Base-by-base conservation (phyloP, 1,140 invertebrate genomes). In the Drosophila chauvacae region DNA sequence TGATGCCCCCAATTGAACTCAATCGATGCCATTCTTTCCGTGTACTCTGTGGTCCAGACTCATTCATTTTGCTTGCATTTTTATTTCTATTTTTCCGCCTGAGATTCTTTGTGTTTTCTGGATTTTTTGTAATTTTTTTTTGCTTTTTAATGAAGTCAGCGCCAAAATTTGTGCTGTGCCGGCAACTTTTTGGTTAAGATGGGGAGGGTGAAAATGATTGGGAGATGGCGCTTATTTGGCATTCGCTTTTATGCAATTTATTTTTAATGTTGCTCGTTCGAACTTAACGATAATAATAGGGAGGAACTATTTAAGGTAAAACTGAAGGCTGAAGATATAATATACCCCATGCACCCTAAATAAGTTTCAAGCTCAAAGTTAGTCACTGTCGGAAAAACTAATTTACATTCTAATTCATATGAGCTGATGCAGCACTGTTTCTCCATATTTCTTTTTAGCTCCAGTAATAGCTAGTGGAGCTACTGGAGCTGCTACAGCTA, bases 121-220 rank as follows among this genome's bases (percentile, higher is more conserved):
- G 6, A 20, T 37, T 37, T 69, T 70, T 39, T n/a, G n/a, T 16
- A 30, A 39, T 45, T 69, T 23, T 56, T 39, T 39, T 56, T 56
- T 51, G 64, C 58, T 62, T 80, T 84, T 84, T 87, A 87, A 87
- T 87, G 73, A 72, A 88, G 84, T 87, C 84, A 88, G 84, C 84
- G 85, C 30, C 70, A 87, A 83, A 84, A 70, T 77, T 84, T 84
- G 47, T 61, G 84, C 84, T 90, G 73, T 61, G 53, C 76, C 53
- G 14, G 77, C 84, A 69, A 55, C 37, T 77, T 80, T 77, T 55
- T 48, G 47, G 37, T 18, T 23, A 35, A 60, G 13, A 58, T 42
- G 55, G 23, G 18, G 18, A 10, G 26, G 64, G 7, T 28, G 16
- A 16, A 60, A 41, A 55, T 51, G 47, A 64, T 64, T 57, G 62